Base-by-base conservation (phyloP, 2,888 invertebrate species). In the Listrodromus nycthemerus region DNA sequence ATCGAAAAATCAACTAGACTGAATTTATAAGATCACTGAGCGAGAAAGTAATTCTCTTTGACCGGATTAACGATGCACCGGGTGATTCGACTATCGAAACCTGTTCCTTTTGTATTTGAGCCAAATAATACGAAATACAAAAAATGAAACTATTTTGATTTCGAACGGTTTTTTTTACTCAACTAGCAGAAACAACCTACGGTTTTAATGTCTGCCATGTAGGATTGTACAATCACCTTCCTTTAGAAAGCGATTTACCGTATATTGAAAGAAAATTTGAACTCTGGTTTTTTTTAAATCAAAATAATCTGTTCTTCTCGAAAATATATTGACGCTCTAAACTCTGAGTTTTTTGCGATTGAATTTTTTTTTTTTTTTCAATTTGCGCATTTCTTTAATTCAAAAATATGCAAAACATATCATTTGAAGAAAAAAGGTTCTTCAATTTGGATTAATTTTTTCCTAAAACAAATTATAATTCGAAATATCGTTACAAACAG, bases 1-100 rank as follows among this genome's bases (percentile, higher is more conserved):
- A 82, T 82, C 63, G 24, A 45, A 82, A 82, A 77, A 77, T 77
- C 50, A 48, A 58, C 70, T 67, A 67, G 55, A 82, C 77, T 82
- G 66, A 82, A 82, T 82, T 82, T 77, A 41, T 65, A 63, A 50
- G 21, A 63, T 65, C 74, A 63, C 21, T 67, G 63, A 19, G 55
- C 52, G 82, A 75, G 75, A 83, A 83, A 83, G 70, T 75, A 63
- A 74, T 65, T 74, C 63, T 61, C 67, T 58, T 78, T 69, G 69
- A 74, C 41, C 55, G 37, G 45, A 33, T 27, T 76, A 71, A 81
- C 69, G 45, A 69, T 52, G 73, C 61, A 50, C 50, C 45, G 33
- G 41, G 61, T 61, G 77, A 73, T 61, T 71, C 27, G 69, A 65
- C 45, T 41, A 61, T 63, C 80, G 30, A 45, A 19, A 55, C 50